These are phyloP conservation scores for Sminthurinus aureus DNA, from an alignment of 2,888 invertebrate genomes.

Conservation along the genomic window DNA sequence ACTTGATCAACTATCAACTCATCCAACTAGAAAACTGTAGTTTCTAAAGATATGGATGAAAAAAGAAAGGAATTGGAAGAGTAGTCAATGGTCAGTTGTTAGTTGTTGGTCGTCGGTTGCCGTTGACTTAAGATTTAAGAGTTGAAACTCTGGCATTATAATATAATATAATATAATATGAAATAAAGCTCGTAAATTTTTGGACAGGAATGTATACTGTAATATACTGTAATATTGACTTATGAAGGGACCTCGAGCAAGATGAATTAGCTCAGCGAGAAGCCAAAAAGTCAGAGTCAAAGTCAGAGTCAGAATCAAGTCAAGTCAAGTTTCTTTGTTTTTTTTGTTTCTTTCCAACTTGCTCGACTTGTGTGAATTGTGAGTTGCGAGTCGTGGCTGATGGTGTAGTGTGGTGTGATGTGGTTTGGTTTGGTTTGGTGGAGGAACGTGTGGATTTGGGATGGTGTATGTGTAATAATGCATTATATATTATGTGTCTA, in stretches of 20 bases:
- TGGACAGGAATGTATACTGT: not conserved
- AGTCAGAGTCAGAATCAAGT: not conserved
- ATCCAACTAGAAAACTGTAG: not conserved
- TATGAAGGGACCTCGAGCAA: slow-evolving; percentile 27
- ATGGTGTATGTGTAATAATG: slow-evolving; percentile 3
- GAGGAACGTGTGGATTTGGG: not conserved
- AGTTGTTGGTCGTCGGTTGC: too few species aligned
- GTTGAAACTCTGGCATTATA: too few species aligned
- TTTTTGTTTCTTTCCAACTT: not conserved
- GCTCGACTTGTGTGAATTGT: not conserved
- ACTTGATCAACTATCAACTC: not conserved
- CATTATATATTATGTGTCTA: too few species aligned
- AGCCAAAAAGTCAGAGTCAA: not conserved
- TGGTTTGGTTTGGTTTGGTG: not conserved
- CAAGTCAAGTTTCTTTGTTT: not conserved
- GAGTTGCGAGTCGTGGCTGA: too few species aligned
- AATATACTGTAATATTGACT: slow-evolving; percentile 3
- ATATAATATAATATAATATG: too few species aligned
- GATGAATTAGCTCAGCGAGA: slow-evolving; percentile 40
- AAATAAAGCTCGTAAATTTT: not conserved
- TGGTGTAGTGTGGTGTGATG: too few species aligned
- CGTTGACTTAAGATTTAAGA: not conserved
- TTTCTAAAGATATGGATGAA: not conserved
- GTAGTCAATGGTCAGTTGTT: slow-evolving; percentile 6
- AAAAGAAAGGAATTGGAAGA: slow-evolving; percentile 14